Conservation (phyloP, 2,888 invertebrate species). For the Yponomeuta plumbellus region DNA sequence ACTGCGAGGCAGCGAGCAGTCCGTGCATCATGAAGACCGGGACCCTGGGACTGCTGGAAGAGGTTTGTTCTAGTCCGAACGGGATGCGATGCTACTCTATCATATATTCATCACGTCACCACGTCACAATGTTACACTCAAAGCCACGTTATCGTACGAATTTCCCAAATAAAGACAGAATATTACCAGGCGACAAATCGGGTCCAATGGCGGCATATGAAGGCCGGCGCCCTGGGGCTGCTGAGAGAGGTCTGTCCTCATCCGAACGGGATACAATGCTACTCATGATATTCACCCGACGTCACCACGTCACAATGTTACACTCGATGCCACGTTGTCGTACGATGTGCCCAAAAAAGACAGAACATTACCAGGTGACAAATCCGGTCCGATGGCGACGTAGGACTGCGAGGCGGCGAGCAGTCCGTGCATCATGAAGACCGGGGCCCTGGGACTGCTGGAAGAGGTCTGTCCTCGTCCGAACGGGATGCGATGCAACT, state of each 20-base stretch:
- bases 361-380: slow-evolving; percentile 35
- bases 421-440: slow-evolving; percentile 52
- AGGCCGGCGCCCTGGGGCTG: slow-evolving; percentile 36
- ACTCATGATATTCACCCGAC: slow-evolving; percentile 46
- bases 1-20: slow-evolving; percentile 35
- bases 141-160: too few relatives aligned
- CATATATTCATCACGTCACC: slow-evolving; percentile 48
- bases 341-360: too few relatives aligned
- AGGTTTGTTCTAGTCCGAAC: slow-evolving; percentile 22
- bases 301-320: slow-evolving; percentile 39
- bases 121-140: too few relatives aligned
- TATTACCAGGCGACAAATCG: slow-evolving; percentile 38
- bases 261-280: slow-evolving; percentile 47
- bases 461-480: slow-evolving; percentile 19
- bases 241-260: background rate
- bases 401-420: slow-evolving; percentile 35
- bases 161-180: too few relatives aligned
- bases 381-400: slow-evolving; percentile 34
- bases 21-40: slow-evolving; percentile 55
- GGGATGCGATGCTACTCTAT: slow-evolving; percentile 51
- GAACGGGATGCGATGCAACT: slow-evolving; percentile 47
- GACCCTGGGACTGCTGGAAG: slow-evolving; percentile 24
- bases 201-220: slow-evolving; percentile 38
- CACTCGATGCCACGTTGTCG: too few relatives aligned
- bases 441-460: slow-evolving; percentile 32